A percentile compares a stretch with the other conserved stretches of the same genome.
These are phyloP conservation scores for Nomada lathburiana DNA, from an alignment of 2,888 invertebrate genomes.

Conservation along the genomic window DNA sequence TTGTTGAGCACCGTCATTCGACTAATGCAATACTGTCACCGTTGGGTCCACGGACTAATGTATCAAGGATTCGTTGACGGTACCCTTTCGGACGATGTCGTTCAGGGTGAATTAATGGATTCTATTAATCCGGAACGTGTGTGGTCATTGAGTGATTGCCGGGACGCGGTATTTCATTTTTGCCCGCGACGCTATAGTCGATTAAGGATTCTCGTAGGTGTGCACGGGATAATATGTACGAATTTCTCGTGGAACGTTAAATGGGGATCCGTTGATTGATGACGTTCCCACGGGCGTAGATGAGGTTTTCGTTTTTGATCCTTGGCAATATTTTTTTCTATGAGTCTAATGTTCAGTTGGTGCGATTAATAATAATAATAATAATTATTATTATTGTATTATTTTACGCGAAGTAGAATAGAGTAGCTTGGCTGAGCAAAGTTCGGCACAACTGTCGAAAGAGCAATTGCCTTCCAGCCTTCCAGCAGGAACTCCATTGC, in stretches of 20 bases:
- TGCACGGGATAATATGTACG: background rate
- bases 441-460: conserved; percentile 7
- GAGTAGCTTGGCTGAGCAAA: too few species aligned
- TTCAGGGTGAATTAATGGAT: too few species aligned
- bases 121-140: too few species aligned
- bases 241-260: background rate
- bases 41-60: too few species aligned
- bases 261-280: background rate
- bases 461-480: background rate
- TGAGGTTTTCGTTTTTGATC: background rate
- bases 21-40: conserved; percentile 1
- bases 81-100: too few species aligned
- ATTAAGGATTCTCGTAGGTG: conserved; percentile 3
- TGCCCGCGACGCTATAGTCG: background rate
- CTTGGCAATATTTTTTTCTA: background rate
- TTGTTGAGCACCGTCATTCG: background rate
- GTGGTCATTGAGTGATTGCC: background rate
- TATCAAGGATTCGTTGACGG: too few species aligned
- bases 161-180: background rate
- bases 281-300: background rate
- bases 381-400: too few species aligned
- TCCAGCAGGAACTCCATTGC: background rate
- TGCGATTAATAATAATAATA: background rate
- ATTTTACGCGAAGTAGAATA: too few species aligned
- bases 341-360: background rate